Evolutionary conservation across 1,140 invertebrate species (phyloP).

Genomic region (Atta colombica): DNA sequence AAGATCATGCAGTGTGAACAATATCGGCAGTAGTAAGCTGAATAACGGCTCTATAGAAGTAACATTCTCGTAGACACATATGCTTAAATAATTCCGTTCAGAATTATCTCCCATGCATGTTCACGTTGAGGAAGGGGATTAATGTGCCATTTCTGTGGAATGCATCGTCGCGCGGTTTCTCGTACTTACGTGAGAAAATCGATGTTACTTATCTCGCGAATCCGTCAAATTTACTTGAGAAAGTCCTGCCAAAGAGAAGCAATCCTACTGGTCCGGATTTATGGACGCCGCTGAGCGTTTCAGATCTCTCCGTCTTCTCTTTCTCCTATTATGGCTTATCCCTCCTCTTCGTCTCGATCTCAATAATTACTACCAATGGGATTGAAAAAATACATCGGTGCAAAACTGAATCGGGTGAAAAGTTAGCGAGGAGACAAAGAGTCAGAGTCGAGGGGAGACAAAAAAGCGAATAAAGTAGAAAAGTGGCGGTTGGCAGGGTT

Average conservation of each 20-base stretch:
- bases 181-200: neutral
- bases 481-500: constrained; percentile 16
- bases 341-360: neutral
- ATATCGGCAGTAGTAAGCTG: constrained; percentile 51
- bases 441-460: constrained; percentile 22
- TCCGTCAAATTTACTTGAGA: neutral
- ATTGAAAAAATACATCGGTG: constrained; percentile 26
- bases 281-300: neutral
- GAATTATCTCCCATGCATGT: constrained; percentile 8
- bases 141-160: neutral
- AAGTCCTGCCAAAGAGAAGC: neutral
- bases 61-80: neutral
- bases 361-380: constrained; percentile 37
- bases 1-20: constrained; percentile 57
- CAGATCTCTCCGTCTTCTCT: neutral
- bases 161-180: constrained; percentile 8
- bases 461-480: constrained; percentile 21
- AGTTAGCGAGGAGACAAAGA: constrained; percentile 59
- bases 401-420: constrained; percentile 26
- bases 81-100: constrained; percentile 4
- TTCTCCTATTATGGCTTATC: neutral
- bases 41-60: constrained; percentile 28
- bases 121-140: neutral
- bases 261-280: constrained; percentile 13
- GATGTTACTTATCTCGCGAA: constrained; percentile 18